Evolutionary conservation across 2,888 invertebrate species (phyloP).

Genomic region (Abrostola tripartita): DNA sequence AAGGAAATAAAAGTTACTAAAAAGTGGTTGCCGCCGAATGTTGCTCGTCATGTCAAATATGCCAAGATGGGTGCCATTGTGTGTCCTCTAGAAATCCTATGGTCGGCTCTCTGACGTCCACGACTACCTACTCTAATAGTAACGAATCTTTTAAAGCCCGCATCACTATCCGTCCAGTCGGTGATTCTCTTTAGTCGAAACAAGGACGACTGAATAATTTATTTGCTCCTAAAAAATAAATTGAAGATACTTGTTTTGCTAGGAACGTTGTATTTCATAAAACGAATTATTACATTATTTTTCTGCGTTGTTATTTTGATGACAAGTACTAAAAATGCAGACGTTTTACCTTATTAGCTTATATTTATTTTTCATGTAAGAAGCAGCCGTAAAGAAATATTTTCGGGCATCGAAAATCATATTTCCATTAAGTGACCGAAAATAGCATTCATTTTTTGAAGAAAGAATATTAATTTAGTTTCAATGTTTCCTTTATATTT

Average conservation of each 20-base stretch:
- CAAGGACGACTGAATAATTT: background rate
- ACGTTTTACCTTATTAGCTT: background rate
- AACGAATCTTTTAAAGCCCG: background rate
- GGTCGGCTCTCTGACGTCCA: background rate
- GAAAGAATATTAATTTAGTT: background rate
- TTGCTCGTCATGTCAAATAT: too few species aligned
- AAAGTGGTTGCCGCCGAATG: too few species aligned
- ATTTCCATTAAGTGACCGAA: conserved; percentile 1
- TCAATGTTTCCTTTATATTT: background rate
- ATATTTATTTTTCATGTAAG: background rate
- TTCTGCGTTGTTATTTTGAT: background rate
- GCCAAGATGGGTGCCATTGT: too few species aligned
- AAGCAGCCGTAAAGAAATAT: background rate
- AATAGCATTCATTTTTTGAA: background rate
- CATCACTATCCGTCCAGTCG: too few species aligned
- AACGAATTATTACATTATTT: background rate
- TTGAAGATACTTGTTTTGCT: background rate
- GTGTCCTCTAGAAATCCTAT: too few species aligned
- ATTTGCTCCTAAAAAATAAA: background rate
- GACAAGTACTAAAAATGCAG: background rate
- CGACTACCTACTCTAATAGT: background rate
- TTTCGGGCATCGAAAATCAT: background rate
- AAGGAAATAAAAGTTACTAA: too few species aligned
- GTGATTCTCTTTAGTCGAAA: background rate
- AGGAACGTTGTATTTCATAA: background rate